Evolutionary conservation across 1,140 invertebrate genomes (phyloP), one percentile per base, ranked within the genome.

Genomic region (Philaenus spumarius): DNA sequence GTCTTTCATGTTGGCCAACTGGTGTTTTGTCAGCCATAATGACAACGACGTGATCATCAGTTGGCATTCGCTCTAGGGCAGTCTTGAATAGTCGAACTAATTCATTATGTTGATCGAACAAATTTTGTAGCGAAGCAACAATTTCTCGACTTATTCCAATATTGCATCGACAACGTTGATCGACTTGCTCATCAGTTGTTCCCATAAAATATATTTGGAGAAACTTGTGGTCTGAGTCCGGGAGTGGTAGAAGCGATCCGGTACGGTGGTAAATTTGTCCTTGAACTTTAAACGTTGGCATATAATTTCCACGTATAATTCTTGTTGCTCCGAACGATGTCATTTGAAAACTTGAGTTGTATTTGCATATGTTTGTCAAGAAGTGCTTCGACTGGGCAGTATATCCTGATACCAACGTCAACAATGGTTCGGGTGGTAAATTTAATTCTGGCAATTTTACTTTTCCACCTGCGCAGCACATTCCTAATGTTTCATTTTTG

Each of bases 141-240:
- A 70, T 72, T 51, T 50, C 63, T n/a, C 70, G 53, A 37, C 72
- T 68, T 60, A 67, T 57, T 65, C n/a, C 24, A 2, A n/a, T 1
- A 60, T 66, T 64, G 54, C 61, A 65, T 68, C 65, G 55, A 69
- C 50, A 66, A 63, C 71, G 67, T 54, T 58, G 65, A 63, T 74
- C 68, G 69, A 72, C 64, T 72, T 75, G 66, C 37, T 37, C 61
- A 47, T 73, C 68, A 57, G n/a, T n/a, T n/a, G n/a, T n/a, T n/a
- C 66, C 69, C 68, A 75, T 73, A 54, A 72, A 73, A 66, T 70
- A 72, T 59, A 71, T 67, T 64, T 72, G 65, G 14, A 70, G 56
- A 60, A 70, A 71, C 59, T 67, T 62, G 20, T 61, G 39, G 6
- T 63, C 53, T 14, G 12, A 43, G 37, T 66, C 43, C 51, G 35